Evolutionary conservation across 2,797 vertebrate species (phyloP), one percentile per base, ranked within the genome.

Genomic region (Alauda arvensis): DNA sequence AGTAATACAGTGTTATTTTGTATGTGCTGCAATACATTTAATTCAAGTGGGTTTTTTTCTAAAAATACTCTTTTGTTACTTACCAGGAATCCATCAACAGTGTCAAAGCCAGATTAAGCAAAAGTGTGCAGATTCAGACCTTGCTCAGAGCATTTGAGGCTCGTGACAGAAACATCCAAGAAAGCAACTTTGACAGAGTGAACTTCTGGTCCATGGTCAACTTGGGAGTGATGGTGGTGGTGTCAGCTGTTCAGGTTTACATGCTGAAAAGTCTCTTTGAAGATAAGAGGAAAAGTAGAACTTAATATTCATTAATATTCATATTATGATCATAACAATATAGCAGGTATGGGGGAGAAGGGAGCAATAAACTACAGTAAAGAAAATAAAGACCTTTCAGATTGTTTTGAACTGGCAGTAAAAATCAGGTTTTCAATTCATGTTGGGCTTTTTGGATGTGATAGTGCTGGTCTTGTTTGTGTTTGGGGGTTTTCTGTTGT

Each of bases 121-220:
- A 99, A 96, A 99, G 99, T 18, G 95, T 98, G 52, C 99, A 99
- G 88, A 98, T 99, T 95, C 99, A 99, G 96, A 99, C 97, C 6
- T 63, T 99, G 81, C 97, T 99, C 76, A 98, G 97, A 93, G 99
- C 99, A 14, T 99, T 99, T 71, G 99, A 99, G 96, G 99, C 99
- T 82, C 98, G 99, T 5, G 99, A 99, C 96, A 97, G 99, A 65
- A 99, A 99, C 92, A 95, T 99, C 85, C 99, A 99, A 95, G 99
- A 99, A 96, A 99, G 98, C 95, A 99, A 99, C 97, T 99, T 96
- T 52, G 97, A 99, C 37, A 97, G 98, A 76, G 99, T 99, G 77
- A 99, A 99, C 96, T 96, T 99, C 90, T 99, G 99, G 99, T 99
- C 99, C 16, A 74, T 98, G 77, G 93, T 98, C 90, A 99, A 98